Evolutionary conservation across 2,888 invertebrate species (phyloP).

Genomic region (Morinoia aosen): DNA sequence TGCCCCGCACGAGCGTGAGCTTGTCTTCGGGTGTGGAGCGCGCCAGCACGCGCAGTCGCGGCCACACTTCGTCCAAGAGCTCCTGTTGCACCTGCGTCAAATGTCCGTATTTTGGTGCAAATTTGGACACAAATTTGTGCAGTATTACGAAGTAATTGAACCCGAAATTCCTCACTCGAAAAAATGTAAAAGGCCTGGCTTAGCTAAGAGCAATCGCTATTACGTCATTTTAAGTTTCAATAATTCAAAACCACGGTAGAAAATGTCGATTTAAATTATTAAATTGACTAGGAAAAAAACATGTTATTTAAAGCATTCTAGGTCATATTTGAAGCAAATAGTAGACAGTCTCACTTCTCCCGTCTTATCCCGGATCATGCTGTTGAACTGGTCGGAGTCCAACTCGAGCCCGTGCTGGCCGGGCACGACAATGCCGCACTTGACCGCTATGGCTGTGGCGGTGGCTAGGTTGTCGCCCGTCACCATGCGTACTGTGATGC

Average conservation of each 20-base stretch:
- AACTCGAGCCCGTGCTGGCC: slow-evolving; percentile 95
- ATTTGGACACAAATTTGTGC: not conserved
- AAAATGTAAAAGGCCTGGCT: not conserved
- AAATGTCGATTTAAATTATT: too few relatives aligned
- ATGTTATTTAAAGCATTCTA: too few relatives aligned
- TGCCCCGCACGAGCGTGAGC: slow-evolving; percentile 96
- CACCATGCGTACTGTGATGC: slow-evolving; percentile 99
- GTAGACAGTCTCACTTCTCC: slow-evolving; percentile 81
- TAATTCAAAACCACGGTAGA: too few relatives aligned
- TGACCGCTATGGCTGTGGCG: slow-evolving; percentile 95
- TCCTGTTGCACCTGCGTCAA: slow-evolving; percentile 85
- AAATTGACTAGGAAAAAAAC: too few relatives aligned
- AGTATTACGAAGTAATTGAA: slow-evolving; percentile 57
- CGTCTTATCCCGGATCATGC: slow-evolving; percentile 86
- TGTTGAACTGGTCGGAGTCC: slow-evolving; percentile 98
- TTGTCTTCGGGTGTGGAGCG: slow-evolving; percentile 98
- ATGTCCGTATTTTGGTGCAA: slow-evolving; percentile 50
- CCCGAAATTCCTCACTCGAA: not conserved
- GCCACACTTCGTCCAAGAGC: slow-evolving; percentile 96
- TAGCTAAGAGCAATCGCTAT: too few relatives aligned
- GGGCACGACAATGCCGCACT: slow-evolving; percentile 95
- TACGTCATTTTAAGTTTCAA: too few relatives aligned
- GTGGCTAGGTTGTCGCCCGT: slow-evolving; percentile 99
- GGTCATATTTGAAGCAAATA: not conserved
- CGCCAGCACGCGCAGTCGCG: slow-evolving; percentile 92